Evolutionary conservation across 2,888 invertebrate species (phyloP), one percentile per base, ranked within the genome.

Genomic region (Leptopilina drosophilae): DNA sequence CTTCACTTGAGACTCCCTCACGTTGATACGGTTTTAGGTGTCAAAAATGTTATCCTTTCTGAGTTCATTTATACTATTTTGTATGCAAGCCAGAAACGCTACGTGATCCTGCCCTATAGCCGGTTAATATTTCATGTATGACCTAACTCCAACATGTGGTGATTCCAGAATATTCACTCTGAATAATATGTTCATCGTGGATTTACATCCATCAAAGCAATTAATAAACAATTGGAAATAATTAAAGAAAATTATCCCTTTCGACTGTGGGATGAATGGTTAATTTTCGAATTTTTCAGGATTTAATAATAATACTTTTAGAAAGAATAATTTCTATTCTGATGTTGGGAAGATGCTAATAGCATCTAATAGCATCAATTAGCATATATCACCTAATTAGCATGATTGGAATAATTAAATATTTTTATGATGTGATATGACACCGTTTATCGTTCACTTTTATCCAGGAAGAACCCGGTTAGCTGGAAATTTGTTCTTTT

Each of bases 11-110:
- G 33, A 33, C 42, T 42, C 42, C 42, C 42, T 8, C 42, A 42
- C 42, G 82, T 65, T 80, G 82, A 84, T 82, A 20, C 20, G 75
- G 79, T 81, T 81, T 76, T 77, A 77, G 84, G 88, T 84, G 82
- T 88, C 87, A 82, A 86, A 85, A 87, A 49, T 49, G 83, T 87
- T 87, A 82, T 82, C 82, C 84, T 82, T 46, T 84, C 83, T 79
- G 83, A 85, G 85, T 82, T 77, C 82, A 83, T 87, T 86, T 84
- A 83, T 82, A 81, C 83, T 81, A 84, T 87, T 87, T 85, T 82
- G 84, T 78, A 79, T 79, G 84, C 83, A 82, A 83, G 84, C 83
- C 84, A 53, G 79, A 77, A 62, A 78, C 76, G 78, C 69, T 66
- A 79, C 77, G 77, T 80, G 80, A 80, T 77, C 80, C 79, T 78